Percentiles rank a stretch among this genome's conserved stretches.
These are phyloP conservation scores for Cotesia chilonis DNA, from an alignment of 1,140 invertebrate genomes.

Conservation along the genomic window DNA sequence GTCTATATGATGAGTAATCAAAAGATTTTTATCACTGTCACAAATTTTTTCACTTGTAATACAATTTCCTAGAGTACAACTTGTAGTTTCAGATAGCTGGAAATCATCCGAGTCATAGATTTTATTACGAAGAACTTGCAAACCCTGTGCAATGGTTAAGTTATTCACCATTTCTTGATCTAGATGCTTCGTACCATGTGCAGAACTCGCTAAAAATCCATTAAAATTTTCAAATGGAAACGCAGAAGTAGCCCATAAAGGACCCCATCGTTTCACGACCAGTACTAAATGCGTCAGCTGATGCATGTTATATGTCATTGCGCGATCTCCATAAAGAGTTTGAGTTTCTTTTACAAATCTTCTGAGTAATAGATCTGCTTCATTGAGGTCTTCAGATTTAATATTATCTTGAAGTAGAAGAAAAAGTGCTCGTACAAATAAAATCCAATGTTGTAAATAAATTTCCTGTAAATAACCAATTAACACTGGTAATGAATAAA, in stretches of 20 bases:
- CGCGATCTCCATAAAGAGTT: conserved; percentile 37
- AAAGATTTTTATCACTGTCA: background rate
- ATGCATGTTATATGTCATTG: conserved; percentile 43
- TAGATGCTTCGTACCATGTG: conserved; percentile 39
- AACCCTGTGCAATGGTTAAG: conserved; percentile 34
- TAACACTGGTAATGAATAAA: conserved; percentile 40
- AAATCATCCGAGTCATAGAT: background rate
- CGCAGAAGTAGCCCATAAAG: conserved; percentile 39
- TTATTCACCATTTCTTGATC: conserved; percentile 15
- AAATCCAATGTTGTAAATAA: conserved; percentile 45
- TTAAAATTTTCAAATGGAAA: conserved; percentile 45
- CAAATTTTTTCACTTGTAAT: background rate
- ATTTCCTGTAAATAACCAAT: conserved; percentile 38
- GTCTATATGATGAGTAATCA: conserved; percentile 9
- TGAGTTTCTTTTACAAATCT: conserved; percentile 39
- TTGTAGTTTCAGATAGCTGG: background rate
- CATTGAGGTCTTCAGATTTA: conserved; percentile 29
- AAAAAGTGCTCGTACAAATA: conserved; percentile 38
- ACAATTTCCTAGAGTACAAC: background rate
- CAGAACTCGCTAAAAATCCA: conserved; percentile 39
- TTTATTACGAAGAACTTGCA: conserved; percentile 34
- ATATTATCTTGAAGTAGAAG: conserved; percentile 39
- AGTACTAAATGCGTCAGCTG: conserved; percentile 43
- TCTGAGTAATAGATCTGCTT: conserved; percentile 39
- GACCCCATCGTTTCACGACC: conserved; percentile 43